Conservation (phyloP, 2,113 vertebrate species). For the Ageneiosus marmoratus region DNA sequence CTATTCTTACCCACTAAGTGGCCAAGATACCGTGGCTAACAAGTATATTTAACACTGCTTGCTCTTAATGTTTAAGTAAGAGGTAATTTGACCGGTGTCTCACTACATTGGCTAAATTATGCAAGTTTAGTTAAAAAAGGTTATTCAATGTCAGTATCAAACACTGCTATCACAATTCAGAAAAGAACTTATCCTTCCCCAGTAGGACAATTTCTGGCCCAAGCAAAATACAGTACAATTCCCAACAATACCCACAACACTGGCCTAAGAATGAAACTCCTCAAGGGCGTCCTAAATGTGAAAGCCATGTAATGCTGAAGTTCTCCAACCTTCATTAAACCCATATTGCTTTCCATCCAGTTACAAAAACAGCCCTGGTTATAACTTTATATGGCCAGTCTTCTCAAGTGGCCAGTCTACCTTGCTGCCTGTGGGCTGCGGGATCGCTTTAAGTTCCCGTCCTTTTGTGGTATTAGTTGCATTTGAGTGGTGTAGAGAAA, state of each 20-base stretch:
- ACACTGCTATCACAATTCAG: background rate
- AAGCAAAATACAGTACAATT: background rate
- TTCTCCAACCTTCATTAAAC: conserved; percentile 18
- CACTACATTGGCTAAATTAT: background rate
- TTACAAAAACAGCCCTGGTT: conserved; percentile 24
- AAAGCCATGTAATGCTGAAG: conserved; percentile 12
- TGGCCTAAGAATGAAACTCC: conserved; percentile 14
- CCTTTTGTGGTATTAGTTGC: conserved; percentile 4
- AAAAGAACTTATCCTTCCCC: conserved; percentile 2
- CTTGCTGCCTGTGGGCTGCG: background rate
- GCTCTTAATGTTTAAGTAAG: background rate
- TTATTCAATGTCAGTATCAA: background rate
- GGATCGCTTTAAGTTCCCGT: background rate
- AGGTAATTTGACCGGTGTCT: background rate
- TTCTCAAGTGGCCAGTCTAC: conserved; percentile 22
- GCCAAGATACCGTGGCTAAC: conserved; percentile 35
- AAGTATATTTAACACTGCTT: conserved; percentile 49
- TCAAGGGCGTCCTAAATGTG: conserved; percentile 28
- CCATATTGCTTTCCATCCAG: conserved; percentile 5
- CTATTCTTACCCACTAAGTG: conserved; percentile 46
- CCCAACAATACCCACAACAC: background rate
- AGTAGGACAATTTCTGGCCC: background rate
- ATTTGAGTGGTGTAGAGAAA: background rate
- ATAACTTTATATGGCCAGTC: background rate
- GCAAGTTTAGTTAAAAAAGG: background rate